Evolutionary conservation across 64 coral and sea anemone genomes (phyloP).

Genomic region (Orbicella faveolata): DNA sequence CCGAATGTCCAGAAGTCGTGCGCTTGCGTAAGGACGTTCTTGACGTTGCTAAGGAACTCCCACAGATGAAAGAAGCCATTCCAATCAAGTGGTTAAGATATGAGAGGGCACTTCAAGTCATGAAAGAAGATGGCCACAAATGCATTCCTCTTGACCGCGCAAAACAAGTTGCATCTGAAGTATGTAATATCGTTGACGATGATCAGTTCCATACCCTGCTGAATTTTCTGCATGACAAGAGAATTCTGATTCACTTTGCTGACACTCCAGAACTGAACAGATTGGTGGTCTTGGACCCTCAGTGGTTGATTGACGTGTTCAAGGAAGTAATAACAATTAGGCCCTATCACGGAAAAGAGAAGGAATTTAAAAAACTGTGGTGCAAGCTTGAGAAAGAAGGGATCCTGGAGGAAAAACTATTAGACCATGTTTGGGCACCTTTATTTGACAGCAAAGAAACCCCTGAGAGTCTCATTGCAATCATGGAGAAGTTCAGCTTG

Average conservation of each 20-base stretch:
- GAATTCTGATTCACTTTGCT: constrained; percentile 1
- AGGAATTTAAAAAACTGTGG: neutral
- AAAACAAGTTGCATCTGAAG: neutral
- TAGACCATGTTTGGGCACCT: constrained; percentile 7
- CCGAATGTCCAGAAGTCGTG: neutral
- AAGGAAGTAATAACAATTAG: neutral
- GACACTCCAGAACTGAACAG: neutral
- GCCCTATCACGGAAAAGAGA: neutral
- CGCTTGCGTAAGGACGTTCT: constrained; percentile 11
- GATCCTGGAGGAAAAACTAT: constrained; percentile 18
- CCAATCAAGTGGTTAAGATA: constrained; percentile 19
- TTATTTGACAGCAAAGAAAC: neutral
- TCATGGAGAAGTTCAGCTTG: constrained; percentile 53
- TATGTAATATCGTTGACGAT: constrained; percentile 1
- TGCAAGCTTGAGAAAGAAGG: constrained; percentile 29
- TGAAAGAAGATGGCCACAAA: neutral
- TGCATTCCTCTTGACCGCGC: neutral
- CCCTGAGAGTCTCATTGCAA: constrained; percentile 3
- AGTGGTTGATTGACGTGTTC: constrained; percentile 9
- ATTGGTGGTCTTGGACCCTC: neutral
- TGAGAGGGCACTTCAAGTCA: constrained; percentile 5
- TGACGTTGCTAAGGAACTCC: neutral
- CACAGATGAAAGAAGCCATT: constrained; percentile 1
- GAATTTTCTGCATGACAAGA: constrained; percentile 17
- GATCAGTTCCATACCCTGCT: neutral